A percentile compares a stretch with the other conserved stretches of the same genome.
Evolutionary conservation across 2,113 vertebrate species (phyloP).

Genomic region (Salvelinus namaycush): DNA sequence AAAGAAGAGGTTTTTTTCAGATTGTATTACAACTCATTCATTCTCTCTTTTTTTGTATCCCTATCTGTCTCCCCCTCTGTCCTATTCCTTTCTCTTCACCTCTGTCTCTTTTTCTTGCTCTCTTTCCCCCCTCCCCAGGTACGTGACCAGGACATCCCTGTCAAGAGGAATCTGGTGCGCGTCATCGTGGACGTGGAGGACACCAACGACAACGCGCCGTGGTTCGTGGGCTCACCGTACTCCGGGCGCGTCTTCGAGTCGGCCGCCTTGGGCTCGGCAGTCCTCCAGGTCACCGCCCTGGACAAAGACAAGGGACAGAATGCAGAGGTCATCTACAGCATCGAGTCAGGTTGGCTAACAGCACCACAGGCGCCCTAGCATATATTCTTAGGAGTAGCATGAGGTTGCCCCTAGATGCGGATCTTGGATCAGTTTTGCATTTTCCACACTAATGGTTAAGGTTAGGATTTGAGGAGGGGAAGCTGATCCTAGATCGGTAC

Average conservation of each 20-base stretch:
- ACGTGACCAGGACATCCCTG: slow-evolving; percentile 95
- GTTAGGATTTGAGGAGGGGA: too few relatives aligned
- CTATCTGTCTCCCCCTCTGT: not conserved
- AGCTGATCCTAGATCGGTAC: too few relatives aligned
- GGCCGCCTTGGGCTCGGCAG: slow-evolving; percentile 84
- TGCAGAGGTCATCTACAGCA: slow-evolving; percentile 88
- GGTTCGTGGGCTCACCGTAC: slow-evolving; percentile 89
- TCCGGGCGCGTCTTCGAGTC: slow-evolving; percentile 90
- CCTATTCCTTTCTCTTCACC: not conserved
- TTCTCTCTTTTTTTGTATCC: not conserved
- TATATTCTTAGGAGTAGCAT: too few relatives aligned
- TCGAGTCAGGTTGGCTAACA: slow-evolving; percentile 87
- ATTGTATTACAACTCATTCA: not conserved
- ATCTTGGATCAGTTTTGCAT: too few relatives aligned
- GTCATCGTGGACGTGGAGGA: slow-evolving; percentile 87
- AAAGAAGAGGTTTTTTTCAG: not conserved
- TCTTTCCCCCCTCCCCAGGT: slow-evolving; percentile 74
- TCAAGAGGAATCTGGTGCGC: slow-evolving; percentile 92
- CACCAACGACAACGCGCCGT: slow-evolving; percentile 91
- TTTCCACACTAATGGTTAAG: too few relatives aligned
- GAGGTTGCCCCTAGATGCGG: too few relatives aligned
- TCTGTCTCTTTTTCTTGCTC: not conserved
- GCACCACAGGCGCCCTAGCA: not conserved
- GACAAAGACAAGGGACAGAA: slow-evolving; percentile 95
- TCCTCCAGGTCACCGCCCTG: slow-evolving; percentile 89